Base-by-base conservation (phyloP, 1,140 invertebrate species). In the Dendroctonus valens region DNA sequence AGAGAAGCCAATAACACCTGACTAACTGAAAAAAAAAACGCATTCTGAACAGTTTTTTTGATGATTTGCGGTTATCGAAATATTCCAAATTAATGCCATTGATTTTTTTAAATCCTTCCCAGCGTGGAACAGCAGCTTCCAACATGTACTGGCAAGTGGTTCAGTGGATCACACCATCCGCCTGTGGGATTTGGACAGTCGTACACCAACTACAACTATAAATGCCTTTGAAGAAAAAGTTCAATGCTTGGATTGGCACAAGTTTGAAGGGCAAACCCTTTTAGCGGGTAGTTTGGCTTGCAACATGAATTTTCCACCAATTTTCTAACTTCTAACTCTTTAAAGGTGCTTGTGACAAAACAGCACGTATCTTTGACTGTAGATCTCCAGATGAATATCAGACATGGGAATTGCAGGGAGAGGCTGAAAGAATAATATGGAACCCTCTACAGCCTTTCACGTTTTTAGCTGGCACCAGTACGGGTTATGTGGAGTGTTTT, bases 121-220 rank as follows among this genome's bases (percentile, higher is more conserved):
- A 1, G 88, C 93, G 0, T 98, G 96, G 96, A 98, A 98, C 81
- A 83, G 79, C 55, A 84, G 87, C 72, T 89, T 82, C 66, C 81
- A 81, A 51, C 93, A 96, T 79, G 84, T 97, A 46, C 77, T 98
- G 69, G 94, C 94, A 0, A 97, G 94, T 82, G 94, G 88, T 3
- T 97, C 94, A 6, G 96, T 91, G 0, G 96, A 98, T 79, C 82
- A 86, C 71, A 91, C 91, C 6, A 87, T 95, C 26, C 81, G 93
- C n/a, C 76, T 99, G 4, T 99, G 97, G 96, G 96, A 99, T 81
- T 81, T 99, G 73, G 88, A 93, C 70, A 85, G 86, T 70, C 86
- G 87, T 7, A 83, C 82, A 69, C 86, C 91, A 0, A 88, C 88
- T 14, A 89, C 87, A 0, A 90, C 86, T 65, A 81, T 97, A 7